Percentiles rank a stretch among this genome's conserved stretches.
Evolutionary conservation across 2,113 vertebrate species (phyloP).

Genomic region (Pipra filicauda): DNA sequence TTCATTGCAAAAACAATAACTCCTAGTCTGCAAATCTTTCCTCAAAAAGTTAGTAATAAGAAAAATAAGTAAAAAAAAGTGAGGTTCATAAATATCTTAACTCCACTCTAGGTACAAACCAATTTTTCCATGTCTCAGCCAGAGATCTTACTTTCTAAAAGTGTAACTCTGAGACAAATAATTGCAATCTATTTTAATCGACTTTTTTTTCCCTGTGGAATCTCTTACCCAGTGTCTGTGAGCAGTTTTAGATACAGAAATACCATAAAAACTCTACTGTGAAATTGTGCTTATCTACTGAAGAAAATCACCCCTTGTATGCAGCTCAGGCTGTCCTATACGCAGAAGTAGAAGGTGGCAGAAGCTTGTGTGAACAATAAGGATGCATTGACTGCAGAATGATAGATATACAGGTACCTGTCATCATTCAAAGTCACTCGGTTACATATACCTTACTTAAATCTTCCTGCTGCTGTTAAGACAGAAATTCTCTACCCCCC

Average conservation of each 20-base stretch:
- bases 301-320: neutral
- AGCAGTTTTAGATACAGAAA: neutral
- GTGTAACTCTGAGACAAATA: neutral
- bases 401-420: fast-evolving
- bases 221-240: neutral
- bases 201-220: neutral
- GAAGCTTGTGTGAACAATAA: neutral
- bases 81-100: neutral
- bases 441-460: neutral
- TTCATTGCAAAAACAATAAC: neutral
- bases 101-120: neutral
- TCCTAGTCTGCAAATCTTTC: neutral
- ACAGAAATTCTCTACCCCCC: neutral
- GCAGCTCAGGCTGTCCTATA: neutral
- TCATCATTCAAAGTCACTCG: neutral
- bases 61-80: neutral
- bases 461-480: neutral
- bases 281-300: neutral
- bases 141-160: neutral
- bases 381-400: neutral
- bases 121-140: neutral
- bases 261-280: neutral
- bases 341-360: neutral
- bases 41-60: neutral
- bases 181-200: neutral